These are phyloP conservation scores for Micromussa lordhowensis DNA, from an alignment of 92 coral and sea anemone species.

Conservation along the genomic window DNA sequence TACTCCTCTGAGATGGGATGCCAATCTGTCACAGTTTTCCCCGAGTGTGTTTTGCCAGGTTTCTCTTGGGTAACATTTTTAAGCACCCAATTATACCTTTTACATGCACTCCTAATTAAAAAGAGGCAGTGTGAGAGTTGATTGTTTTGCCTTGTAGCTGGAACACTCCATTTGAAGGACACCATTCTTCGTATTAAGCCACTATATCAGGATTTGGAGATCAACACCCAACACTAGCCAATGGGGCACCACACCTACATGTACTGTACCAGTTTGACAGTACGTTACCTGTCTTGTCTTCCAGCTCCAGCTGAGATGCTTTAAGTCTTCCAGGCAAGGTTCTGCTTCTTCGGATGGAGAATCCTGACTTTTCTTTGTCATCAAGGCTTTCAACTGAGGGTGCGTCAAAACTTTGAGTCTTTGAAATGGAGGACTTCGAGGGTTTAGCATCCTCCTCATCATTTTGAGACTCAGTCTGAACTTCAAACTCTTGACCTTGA, in stretches of 20 bases:
- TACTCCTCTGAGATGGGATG: neutral
- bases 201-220: too few relatives aligned
- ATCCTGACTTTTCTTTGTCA: slow-evolving; percentile 29
- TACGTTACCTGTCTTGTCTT: slow-evolving; percentile 16
- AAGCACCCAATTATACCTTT: neutral
- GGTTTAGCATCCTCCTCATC: slow-evolving; percentile 32
- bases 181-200: too few relatives aligned
- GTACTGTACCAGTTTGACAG: neutral
- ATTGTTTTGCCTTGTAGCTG: neutral
- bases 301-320: slow-evolving; percentile 4
- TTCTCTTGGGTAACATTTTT: neutral
- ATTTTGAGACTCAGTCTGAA: neutral
- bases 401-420: slow-evolving; percentile 54
- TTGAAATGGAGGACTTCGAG: slow-evolving; percentile 7
- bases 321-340: slow-evolving; percentile 42
- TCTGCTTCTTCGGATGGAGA: slow-evolving; percentile 14
- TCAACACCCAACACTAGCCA: too few relatives aligned
- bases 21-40: neutral
- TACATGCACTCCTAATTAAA: too few relatives aligned
- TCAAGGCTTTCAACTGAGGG: neutral
- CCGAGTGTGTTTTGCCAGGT: neutral
- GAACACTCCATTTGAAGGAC: too few relatives aligned
- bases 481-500: slow-evolving; percentile 32
- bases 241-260: too few relatives aligned
- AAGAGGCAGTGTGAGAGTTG: neutral